Evolutionary conservation across 2,888 invertebrate genomes (phyloP).

Genomic region (Drosophila quinaria): DNA sequence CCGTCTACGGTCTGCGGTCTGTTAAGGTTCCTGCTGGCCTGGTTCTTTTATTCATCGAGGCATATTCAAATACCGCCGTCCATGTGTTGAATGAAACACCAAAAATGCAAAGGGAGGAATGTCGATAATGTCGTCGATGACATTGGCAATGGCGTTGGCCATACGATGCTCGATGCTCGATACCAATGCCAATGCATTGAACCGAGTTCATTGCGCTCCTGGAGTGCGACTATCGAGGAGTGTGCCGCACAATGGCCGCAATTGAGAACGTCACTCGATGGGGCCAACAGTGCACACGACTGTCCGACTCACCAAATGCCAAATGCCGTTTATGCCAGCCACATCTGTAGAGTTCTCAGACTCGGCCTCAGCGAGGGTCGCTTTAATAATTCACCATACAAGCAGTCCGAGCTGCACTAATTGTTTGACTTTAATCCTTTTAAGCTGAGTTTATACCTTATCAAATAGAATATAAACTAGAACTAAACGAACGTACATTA

Average conservation of each 20-base stretch:
- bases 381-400: not conserved
- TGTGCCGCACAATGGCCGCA: constrained; percentile 61
- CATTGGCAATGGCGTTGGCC: constrained; percentile 45
- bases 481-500: too few relatives aligned
- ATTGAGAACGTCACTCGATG: constrained; percentile 71
- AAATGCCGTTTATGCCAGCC: constrained; percentile 39
- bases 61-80: constrained; percentile 58
- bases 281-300: constrained; percentile 50
- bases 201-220: constrained; percentile 57
- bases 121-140: constrained; percentile 47
- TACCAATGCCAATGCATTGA: constrained; percentile 54
- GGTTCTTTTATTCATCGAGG: not conserved
- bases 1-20: not conserved
- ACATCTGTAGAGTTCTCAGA: not conserved
- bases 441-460: too few relatives aligned
- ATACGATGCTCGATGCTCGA: constrained; percentile 19
- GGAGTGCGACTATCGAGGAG: constrained; percentile 22
- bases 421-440: too few relatives aligned
- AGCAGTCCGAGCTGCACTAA: not conserved
- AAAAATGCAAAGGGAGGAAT: constrained; percentile 59
- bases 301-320: constrained; percentile 40
- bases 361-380: constrained; percentile 17
- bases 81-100: constrained; percentile 66
- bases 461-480: too few relatives aligned
- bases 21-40: too few relatives aligned